Base-by-base conservation (phyloP, 2,888 invertebrate genomes). In the Acleris laterana region DNA sequence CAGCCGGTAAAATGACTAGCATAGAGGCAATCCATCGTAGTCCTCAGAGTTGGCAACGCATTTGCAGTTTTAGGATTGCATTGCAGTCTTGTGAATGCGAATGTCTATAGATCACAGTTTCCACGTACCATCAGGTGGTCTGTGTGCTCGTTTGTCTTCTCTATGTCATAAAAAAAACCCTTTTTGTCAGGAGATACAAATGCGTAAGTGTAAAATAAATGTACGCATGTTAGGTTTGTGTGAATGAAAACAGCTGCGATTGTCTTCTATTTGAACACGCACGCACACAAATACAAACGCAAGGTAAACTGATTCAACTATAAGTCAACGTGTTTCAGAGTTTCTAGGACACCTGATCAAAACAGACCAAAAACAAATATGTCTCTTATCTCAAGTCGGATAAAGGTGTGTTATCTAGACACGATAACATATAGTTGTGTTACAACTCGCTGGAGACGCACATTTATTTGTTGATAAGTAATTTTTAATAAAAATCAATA, bases 371-470 rank as follows among this genome's bases (percentile, higher is more conserved):
- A 52, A 46, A 57, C 61, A 69, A 59, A 66, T 58, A 19, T 53
- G 48, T 51, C 20, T 61, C 75, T 84, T 87, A 88, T 88, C 88
- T 81, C 69, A 69, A 71, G 71, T 68, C 50, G 68, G 72, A 72
- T 69, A 68, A 76, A 77, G 65, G 65, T 56, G 50, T 22, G 56
- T 57, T 66, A 66, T 66, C 66, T 65, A 49, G 61, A 46, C 66
- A 52, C 50, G 66, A 66, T 61, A 66, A 77, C 75, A 77, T 72
- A 69, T 74, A 77, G 77, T 78, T 74, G 71, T 72, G 73, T 62
- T 69, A 68, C 62, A 63, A 64, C 71, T 69, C 72, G 70, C 68
- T 49, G 60, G 68, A 70, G 66, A 67, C 65, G 72, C 70, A 72
- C 71, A 70, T 63, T 66, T 61, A 48, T 51, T 32, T 66, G 61